Evolutionary conservation across 2,113 vertebrate species (phyloP), one percentile per base, ranked within the genome.

Genomic region (Aleadryas rufinucha): DNA sequence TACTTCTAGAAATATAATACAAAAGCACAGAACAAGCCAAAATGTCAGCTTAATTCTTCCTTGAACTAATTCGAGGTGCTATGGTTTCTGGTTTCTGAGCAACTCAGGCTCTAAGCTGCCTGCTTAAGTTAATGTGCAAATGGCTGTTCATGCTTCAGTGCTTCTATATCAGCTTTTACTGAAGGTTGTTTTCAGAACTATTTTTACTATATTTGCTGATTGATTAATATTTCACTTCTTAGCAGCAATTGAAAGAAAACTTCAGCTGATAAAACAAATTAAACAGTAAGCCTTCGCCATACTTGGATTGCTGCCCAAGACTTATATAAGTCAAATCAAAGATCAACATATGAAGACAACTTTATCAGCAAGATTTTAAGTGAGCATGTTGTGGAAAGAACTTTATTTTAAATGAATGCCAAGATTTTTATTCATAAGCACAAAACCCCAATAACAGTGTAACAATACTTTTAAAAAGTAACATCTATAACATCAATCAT

Each of bases 151-250:
- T 50, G 87, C 89, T 82, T 95, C 90, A 94, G 56, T 94, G 89
- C 59, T 80, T 91, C 64, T 82, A 10, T 93, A 89, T 93, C 89
- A 90, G 78, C 71, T 96, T 95, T 96, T 91, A 91, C n/a, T 77
- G 80, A 84, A 69, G 65, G 21, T 6, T 96, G 52, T 41, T 95
- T 95, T 80, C 77, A 60, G 57, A 92, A 75, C 74, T 89, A 80
- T 94, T 97, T 96, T 94, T 96, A 92, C 87, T 86, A 10, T 94
- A 71, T 96, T 97, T 97, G 87, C 94, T 88, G 90, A 82, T 66
- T 88, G 97, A 96, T 97, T 97, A 97, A 96, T 97, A 94, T 96
- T 97, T 97, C 84, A 97, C 95, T 96, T 91, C 84, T 87, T 66
- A 93, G 52, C 35, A 96, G 84, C 68, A 97, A 94, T 59, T 76